Base-by-base conservation (phyloP, 2,888 invertebrate species). In the Tuberolachnus salignus region DNA sequence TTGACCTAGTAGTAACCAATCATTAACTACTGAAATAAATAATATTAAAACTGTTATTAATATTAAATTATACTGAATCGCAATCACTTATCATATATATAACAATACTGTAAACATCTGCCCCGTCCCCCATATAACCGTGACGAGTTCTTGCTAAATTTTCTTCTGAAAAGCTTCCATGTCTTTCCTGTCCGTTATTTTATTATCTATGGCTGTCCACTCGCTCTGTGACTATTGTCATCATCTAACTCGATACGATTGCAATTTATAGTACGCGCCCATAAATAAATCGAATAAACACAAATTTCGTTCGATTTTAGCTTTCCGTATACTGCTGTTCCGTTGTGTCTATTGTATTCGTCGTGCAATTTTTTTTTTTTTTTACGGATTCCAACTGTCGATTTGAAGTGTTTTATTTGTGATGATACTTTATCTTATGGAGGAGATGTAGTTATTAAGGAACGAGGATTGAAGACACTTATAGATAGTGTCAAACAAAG, bases 391-490 rank as follows among this genome's bases (percentile, higher is more conserved):
- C 26, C 26, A n/a, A 34, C 34, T 9, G 34, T 34, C 34, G 59
- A 61, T 61, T 61, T 1, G n/a, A 61, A 34, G 10, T 61, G 34
- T n/a, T 61, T 61, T 34, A 61, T 61, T 61, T 61, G 59, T 61
- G 59, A 61, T 61, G 26, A 61, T 61, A 11, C 11, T 61, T 61
- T 59, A 59, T 23, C 57, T 26, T 14, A 26, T 13, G 26, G 26
- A 23, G 23, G 26, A 57, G 26, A 23, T 57, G 57, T 57, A 26
- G 57, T 57, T 57, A 34, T 34, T 11, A 59, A 59, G 11, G 26
- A 59, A n/a, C 59, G 26, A 10, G 59, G 59, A n/a, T 59, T 59
- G n/a, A 59, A 59, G 59, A 59, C 59, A 59, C 59, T 57, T 59
- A 59, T 34, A 34, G 34, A 59, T 34, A 59, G n/a, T 34, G 34